phyloP scores from a whole-genome alignment of 2,113 vertebrate species.

The Muntiacus reevesi region DNA sequence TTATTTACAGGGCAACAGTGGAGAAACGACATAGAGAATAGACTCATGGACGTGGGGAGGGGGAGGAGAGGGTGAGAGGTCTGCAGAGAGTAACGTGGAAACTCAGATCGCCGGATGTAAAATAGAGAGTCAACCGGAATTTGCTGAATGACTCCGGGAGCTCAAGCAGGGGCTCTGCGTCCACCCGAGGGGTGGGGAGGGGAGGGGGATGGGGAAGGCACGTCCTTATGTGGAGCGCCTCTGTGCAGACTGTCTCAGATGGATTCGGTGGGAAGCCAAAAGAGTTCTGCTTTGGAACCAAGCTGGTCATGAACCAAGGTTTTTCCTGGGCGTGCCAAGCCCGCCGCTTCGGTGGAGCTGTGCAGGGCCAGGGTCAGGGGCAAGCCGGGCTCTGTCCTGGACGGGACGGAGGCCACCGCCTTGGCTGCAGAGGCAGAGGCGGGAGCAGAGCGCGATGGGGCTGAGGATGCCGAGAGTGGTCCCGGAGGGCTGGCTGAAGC shows the following conservation, averaged over 20 bases:
- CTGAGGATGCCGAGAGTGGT: background rate
- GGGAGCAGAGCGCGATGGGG: background rate
- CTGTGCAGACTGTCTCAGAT: background rate
- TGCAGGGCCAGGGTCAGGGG: background rate
- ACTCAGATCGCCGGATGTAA: accelerated
- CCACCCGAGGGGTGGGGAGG: background rate
- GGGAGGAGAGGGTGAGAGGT: background rate
- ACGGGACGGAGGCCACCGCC: accelerated
- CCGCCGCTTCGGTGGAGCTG: background rate
- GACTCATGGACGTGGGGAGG: background rate
- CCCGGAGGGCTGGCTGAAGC: background rate
- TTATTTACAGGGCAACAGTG: background rate
- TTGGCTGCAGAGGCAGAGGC: background rate
- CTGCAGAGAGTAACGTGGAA: background rate
- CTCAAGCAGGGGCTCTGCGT: background rate
- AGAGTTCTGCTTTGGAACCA: background rate
- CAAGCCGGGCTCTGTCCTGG: background rate
- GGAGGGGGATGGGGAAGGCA: background rate
- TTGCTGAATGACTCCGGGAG: background rate
- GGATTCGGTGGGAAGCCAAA: background rate
- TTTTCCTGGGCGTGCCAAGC: background rate
- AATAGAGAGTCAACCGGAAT: accelerated
- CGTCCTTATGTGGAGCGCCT: background rate
- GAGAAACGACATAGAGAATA: background rate
- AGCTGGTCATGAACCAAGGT: background rate